Percentiles rank a stretch among this genome's conserved stretches.
Evolutionary conservation across 2,113 vertebrate species (phyloP).

Genomic region (Hemicordylus capensis): DNA sequence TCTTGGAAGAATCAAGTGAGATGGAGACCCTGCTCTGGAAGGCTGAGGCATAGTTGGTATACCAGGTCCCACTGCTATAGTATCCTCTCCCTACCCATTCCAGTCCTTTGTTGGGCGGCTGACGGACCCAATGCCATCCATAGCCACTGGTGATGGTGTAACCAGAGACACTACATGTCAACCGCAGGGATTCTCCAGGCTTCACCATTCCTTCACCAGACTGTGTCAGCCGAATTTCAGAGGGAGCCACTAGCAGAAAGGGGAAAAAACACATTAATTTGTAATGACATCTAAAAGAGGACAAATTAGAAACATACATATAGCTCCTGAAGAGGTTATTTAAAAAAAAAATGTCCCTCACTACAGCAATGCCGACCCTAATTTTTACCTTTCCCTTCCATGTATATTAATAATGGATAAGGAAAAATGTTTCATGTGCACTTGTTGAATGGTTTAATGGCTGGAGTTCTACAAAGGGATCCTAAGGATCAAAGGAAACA

Average conservation of each 20-base stretch:
- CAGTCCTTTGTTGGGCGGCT: constrained; percentile 26
- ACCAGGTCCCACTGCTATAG: neutral
- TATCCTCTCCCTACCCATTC: constrained; percentile 37
- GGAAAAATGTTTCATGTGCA: too few relatives aligned
- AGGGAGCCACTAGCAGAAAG: neutral
- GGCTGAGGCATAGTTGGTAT: neutral
- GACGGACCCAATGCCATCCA: constrained; percentile 32
- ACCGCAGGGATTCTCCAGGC: neutral
- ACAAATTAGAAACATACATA: neutral
- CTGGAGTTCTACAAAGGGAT: too few relatives aligned
- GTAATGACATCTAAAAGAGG: too few relatives aligned
- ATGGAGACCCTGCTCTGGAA: constrained; percentile 22
- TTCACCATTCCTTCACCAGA: neutral
- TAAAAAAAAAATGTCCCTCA: too few relatives aligned
- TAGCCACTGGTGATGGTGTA: constrained; percentile 8
- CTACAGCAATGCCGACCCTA: neutral
- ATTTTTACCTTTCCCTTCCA: neutral
- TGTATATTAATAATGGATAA: too few relatives aligned
- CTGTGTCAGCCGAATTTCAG: neutral
- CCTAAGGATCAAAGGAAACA: too few relatives aligned
- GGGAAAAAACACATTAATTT: too few relatives aligned
- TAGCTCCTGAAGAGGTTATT: neutral
- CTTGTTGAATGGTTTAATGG: too few relatives aligned
- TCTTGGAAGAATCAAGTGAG: neutral
- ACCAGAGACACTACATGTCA: constrained; percentile 22